Evolutionary conservation across 2,113 vertebrate species (phyloP).

Genomic region (Martes martes): DNA sequence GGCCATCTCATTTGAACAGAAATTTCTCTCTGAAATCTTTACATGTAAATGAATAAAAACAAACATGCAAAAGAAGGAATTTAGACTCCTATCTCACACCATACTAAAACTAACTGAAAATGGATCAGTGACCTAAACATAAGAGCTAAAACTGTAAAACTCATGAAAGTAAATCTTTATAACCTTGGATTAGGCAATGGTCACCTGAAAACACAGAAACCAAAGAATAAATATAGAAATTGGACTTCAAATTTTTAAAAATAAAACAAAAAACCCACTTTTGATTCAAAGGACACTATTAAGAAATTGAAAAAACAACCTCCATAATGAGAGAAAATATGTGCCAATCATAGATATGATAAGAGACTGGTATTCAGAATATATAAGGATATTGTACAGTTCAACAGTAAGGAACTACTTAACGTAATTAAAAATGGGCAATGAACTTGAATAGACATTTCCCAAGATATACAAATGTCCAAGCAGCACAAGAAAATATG

Average conservation of each 20-base stretch:
- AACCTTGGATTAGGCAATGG: not conserved
- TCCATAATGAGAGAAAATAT: constrained; percentile 7
- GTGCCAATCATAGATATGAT: not conserved
- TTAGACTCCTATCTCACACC: not conserved
- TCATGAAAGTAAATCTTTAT: not conserved
- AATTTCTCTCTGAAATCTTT: not conserved
- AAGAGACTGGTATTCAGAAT: not conserved
- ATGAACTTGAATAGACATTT: not conserved
- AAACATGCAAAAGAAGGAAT: not conserved
- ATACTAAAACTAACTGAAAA: constrained; percentile 2
- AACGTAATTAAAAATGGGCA: not conserved
- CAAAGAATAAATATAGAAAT: not conserved
- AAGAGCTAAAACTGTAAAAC: constrained; percentile 33
- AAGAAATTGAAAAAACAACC: not conserved
- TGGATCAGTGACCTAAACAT: not conserved
- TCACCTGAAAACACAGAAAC: not conserved
- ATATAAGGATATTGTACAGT: not conserved
- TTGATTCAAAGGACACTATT: not conserved
- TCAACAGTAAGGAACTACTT: not conserved
- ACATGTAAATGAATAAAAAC: constrained; percentile 14
- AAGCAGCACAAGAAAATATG: not conserved
- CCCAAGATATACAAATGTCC: not conserved
- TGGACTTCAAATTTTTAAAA: not conserved
- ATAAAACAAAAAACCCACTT: not conserved
- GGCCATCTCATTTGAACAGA: not conserved